Percentiles rank a stretch among this genome's conserved stretches.
Evolutionary conservation across 1,140 invertebrate species (phyloP).

Genomic region (Drosophila nasuta): DNA sequence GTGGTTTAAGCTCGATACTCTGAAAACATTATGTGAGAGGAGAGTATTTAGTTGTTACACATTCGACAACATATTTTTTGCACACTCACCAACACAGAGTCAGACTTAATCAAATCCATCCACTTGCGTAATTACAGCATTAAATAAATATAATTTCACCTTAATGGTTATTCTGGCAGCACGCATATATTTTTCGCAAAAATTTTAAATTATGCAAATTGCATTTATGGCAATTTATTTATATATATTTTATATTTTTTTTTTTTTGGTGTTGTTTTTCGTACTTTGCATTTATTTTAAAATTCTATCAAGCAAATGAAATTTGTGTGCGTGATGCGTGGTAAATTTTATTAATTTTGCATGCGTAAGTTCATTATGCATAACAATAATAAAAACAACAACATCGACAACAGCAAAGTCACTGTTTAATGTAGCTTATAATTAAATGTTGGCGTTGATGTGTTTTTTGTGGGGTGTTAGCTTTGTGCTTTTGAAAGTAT

Average conservation of each 20-base stretch:
- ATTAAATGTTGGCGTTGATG: slow-evolving; percentile 59
- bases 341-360: slow-evolving; percentile 70
- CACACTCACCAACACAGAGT: slow-evolving; percentile 17
- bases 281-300: slow-evolving; percentile 25
- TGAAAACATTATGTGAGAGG: too few species aligned
- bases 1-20: not conserved
- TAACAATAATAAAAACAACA: slow-evolving; percentile 51
- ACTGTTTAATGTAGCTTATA: slow-evolving; percentile 73
- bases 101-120: slow-evolving; percentile 33
- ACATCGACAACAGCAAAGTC: slow-evolving; percentile 32
- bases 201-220: slow-evolving; percentile 67
- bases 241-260: slow-evolving; percentile 28
- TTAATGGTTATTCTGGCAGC: slow-evolving; percentile 40
- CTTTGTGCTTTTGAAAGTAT: slow-evolving; percentile 36
- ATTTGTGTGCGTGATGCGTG: slow-evolving; percentile 64
- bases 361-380: slow-evolving; percentile 73
- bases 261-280: not conserved
- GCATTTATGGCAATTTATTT: slow-evolving; percentile 57
- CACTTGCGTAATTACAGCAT: slow-evolving; percentile 33
- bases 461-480: not conserved
- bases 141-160: slow-evolving; percentile 49
- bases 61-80: not conserved
- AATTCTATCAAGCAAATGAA: slow-evolving; percentile 69
- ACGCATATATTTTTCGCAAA: slow-evolving; percentile 18
- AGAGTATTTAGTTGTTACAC: not conserved